These are phyloP conservation scores for Latrodectus hesperus DNA, from an alignment of 2,888 invertebrate genomes.

Conservation along the genomic window DNA sequence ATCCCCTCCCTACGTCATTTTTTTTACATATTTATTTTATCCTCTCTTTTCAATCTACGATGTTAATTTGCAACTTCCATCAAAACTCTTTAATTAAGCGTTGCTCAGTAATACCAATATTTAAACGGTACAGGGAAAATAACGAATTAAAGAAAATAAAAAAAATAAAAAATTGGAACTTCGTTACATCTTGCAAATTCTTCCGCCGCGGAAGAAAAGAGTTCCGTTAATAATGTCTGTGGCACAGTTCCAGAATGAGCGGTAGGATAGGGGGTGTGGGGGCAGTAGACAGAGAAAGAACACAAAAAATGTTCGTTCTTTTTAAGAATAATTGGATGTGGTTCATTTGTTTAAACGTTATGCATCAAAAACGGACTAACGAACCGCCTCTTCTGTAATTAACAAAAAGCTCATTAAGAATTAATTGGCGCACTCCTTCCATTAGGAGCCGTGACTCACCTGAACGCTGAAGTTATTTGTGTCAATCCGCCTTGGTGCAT, in stretches of 20 bases:
- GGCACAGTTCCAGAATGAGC: constrained; percentile 52
- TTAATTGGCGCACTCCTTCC: constrained; percentile 64
- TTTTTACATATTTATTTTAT: neutral
- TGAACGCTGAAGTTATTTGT: constrained; percentile 59
- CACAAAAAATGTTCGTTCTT: constrained; percentile 28
- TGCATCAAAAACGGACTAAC: constrained; percentile 62
- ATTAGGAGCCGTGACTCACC: constrained; percentile 60
- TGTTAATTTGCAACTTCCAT: constrained; percentile 56
- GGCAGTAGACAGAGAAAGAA: constrained; percentile 4
- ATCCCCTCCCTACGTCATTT: neutral
- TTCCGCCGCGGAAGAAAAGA: constrained; percentile 10
- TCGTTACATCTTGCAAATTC: constrained; percentile 41
- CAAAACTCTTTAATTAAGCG: constrained; percentile 50
- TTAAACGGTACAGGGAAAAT: constrained; percentile 43
- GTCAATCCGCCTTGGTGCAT: constrained; percentile 50
- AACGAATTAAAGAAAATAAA: constrained; percentile 2
- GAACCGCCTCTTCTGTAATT: constrained; percentile 63
- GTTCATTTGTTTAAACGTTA: constrained; percentile 68
- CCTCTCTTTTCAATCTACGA: constrained; percentile 7
- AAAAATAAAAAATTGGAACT: constrained; percentile 8
- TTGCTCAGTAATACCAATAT: constrained; percentile 54
- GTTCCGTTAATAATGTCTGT: constrained; percentile 46
- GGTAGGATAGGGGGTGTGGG: neutral
- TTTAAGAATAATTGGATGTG: constrained; percentile 65
- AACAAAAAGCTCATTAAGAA: constrained; percentile 67